Evolutionary conservation across 1,140 invertebrate species (phyloP).

Genomic region (Subanguina moxae): DNA sequence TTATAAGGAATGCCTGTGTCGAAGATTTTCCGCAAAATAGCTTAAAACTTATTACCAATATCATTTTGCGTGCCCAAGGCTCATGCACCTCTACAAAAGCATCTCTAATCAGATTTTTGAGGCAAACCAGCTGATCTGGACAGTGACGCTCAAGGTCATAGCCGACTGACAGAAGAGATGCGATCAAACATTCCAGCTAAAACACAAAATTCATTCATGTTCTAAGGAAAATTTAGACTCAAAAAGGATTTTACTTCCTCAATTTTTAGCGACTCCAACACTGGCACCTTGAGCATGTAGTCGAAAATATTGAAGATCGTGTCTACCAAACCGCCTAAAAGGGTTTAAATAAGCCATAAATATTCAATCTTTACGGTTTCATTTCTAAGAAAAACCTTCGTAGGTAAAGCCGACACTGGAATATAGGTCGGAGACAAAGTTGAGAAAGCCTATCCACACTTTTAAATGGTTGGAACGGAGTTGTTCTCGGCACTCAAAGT

Average conservation of each 20-base stretch:
- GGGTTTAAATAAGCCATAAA: neutral
- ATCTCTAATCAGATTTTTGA: slow-evolving; percentile 51
- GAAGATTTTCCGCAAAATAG: too few species aligned
- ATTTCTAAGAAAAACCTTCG: slow-evolving; percentile 22
- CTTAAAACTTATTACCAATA: too few species aligned
- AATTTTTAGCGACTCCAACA: slow-evolving; percentile 52
- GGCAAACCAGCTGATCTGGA: slow-evolving; percentile 42
- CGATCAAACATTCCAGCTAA: slow-evolving; percentile 50
- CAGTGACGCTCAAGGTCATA: slow-evolving; percentile 54
- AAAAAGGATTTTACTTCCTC: slow-evolving; percentile 41
- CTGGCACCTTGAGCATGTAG: slow-evolving; percentile 45
- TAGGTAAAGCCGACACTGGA: slow-evolving; percentile 48
- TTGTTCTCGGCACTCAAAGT: slow-evolving; percentile 50
- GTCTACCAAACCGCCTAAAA: slow-evolving; percentile 44
- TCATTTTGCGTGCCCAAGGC: slow-evolving; percentile 57
- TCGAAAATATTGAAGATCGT: slow-evolving; percentile 52
- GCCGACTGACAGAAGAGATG: slow-evolving; percentile 45
- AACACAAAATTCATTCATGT: slow-evolving; percentile 21
- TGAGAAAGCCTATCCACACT: slow-evolving; percentile 52
- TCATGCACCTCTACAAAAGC: slow-evolving; percentile 49
- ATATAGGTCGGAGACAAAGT: slow-evolving; percentile 50
- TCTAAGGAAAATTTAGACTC: neutral
- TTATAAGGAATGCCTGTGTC: too few species aligned
- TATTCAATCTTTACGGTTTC: neutral
- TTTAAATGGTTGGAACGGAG: slow-evolving; percentile 45